These are phyloP conservation scores for Drosophila fulvimacula DNA, from an alignment of 2,888 invertebrate species.

Conservation along the genomic window DNA sequence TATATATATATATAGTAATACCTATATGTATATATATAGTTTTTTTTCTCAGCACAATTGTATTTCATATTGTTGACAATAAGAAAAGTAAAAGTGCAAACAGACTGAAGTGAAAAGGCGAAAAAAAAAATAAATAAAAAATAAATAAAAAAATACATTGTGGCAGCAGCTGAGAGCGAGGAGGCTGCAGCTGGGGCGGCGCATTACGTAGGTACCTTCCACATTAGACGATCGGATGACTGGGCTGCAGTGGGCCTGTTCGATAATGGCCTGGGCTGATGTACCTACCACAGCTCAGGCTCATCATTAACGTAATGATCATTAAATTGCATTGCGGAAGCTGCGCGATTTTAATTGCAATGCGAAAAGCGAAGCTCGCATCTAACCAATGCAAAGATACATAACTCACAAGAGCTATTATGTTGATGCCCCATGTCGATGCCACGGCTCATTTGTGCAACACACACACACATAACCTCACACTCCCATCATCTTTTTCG, in stretches of 20 bases:
- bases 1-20: background rate
- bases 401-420: constrained; percentile 50
- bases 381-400: constrained; percentile 42
- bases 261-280: constrained; percentile 34
- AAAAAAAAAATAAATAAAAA: background rate
- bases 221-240: constrained; percentile 21
- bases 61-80: constrained; percentile 59
- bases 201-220: constrained; percentile 27
- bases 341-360: constrained; percentile 65
- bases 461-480: constrained; percentile 37
- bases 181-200: constrained; percentile 5
- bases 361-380: constrained; percentile 63
- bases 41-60: constrained; percentile 43
- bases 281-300: constrained; percentile 10
- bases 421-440: constrained; percentile 43
- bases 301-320: constrained; percentile 25
- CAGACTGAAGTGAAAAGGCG: constrained; percentile 11
- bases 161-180: background rate
- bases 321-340: constrained; percentile 64
- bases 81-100: constrained; percentile 62
- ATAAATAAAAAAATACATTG: background rate
- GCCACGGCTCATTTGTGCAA: constrained; percentile 54
- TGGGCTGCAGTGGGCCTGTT: background rate
- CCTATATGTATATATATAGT: constrained; percentile 2
- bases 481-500: constrained; percentile 8